A percentile compares a stretch with the other conserved stretches of the same genome.
These are phyloP conservation scores for Gastrophysa polygoni DNA, from an alignment of 2,888 invertebrate species.

Conservation along the genomic window DNA sequence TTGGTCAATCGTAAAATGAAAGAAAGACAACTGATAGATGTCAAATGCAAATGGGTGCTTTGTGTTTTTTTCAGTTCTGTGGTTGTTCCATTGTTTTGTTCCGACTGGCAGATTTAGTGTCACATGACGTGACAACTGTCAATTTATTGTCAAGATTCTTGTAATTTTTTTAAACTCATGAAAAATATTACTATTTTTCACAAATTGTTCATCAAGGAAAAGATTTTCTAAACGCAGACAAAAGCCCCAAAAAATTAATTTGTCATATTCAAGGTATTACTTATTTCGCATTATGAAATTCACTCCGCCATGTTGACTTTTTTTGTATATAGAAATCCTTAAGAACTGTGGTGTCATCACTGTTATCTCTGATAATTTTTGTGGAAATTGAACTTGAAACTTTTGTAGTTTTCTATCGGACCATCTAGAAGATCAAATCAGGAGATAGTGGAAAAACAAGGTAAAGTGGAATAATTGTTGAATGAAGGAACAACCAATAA, in stretches of 20 bases:
- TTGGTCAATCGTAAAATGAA: no score
- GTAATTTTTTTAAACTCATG: neutral
- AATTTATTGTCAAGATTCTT: neutral
- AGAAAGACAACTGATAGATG: no score
- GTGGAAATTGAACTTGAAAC: conserved; percentile 13
- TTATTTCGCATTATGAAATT: conserved; percentile 10
- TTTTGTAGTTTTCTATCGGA: conserved; percentile 9
- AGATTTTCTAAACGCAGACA: neutral
- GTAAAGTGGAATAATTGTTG: conserved; percentile 12
- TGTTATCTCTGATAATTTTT: conserved; percentile 15
- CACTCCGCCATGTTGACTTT: conserved; percentile 47
- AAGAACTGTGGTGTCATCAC: conserved; percentile 50
- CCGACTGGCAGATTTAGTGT: no score
- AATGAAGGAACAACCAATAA: conserved; percentile 19
- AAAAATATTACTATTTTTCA: neutral
- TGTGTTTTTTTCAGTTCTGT: no score
- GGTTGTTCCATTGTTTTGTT: no score
- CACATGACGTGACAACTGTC: neutral
- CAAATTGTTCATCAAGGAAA: neutral
- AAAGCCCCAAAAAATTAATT: neutral
- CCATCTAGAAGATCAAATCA: neutral
- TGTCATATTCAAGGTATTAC: neutral
- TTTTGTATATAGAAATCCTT: conserved; percentile 42
- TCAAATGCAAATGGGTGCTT: no score
- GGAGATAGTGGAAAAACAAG: neutral